Evolutionary conservation across 2,113 vertebrate species (phyloP).

Genomic region (Passer domesticus): DNA sequence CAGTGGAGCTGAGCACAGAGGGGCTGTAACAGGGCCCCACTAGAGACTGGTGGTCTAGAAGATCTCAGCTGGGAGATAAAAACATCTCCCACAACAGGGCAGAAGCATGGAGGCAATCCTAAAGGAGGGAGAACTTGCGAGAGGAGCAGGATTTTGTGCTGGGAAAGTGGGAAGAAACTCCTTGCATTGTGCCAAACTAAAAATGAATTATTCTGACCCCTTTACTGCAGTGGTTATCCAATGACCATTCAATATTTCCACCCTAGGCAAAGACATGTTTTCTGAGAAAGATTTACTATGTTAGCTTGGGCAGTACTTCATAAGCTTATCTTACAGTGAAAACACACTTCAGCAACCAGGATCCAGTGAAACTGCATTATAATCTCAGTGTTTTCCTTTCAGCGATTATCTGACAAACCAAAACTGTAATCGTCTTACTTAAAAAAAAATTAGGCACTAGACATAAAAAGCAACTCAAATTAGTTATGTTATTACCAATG

Average conservation of each 20-base stretch:
- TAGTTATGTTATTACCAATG: conserved; percentile 53
- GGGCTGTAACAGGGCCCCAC: not conserved
- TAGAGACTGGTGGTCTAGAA: not conserved
- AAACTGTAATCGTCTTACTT: conserved; percentile 55
- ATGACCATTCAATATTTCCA: conserved; percentile 73
- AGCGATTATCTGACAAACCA: conserved; percentile 65
- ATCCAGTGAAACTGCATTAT: conserved; percentile 60
- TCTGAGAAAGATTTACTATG: conserved; percentile 74
- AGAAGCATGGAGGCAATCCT: not conserved
- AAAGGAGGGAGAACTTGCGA: conserved; percentile 1
- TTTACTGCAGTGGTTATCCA: conserved; percentile 65
- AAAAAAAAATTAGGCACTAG: conserved; percentile 45
- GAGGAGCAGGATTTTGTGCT: conserved; percentile 12
- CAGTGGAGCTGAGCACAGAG: not conserved
- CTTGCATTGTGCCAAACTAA: conserved; percentile 30
- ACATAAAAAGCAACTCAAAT: conserved; percentile 57
- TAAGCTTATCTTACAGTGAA: conserved; percentile 72
- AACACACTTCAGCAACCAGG: conserved; percentile 55
- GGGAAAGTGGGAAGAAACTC: conserved; percentile 5
- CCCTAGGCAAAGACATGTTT: conserved; percentile 67
- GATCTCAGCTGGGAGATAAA: not conserved
- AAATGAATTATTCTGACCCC: conserved; percentile 67
- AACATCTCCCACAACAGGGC: not conserved
- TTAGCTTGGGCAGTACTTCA: conserved; percentile 70
- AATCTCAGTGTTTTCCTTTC: conserved; percentile 65